Conservation (phyloP, 2,888 invertebrate genomes). For the Unio delphinus region DNA sequence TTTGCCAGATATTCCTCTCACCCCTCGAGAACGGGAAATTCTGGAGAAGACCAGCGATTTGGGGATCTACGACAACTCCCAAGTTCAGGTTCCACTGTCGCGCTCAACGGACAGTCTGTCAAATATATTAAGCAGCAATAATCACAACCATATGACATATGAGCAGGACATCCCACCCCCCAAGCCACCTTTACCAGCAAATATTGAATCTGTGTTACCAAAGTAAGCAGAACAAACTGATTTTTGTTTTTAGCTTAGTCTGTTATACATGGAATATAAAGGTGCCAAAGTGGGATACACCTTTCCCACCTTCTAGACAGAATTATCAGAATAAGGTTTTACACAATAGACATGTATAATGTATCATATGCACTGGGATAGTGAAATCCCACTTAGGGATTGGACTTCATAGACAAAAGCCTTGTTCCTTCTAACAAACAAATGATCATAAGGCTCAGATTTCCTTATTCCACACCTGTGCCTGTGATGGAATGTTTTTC, state of each 20-base stretch:
- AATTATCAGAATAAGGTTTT: too few relatives aligned
- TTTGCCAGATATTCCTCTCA: conserved; percentile 70
- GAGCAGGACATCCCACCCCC: conserved; percentile 79
- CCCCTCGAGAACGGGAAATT: conserved; percentile 69
- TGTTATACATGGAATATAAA: conserved; percentile 1
- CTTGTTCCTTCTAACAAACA: too few relatives aligned
- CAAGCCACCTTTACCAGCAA: conserved; percentile 88
- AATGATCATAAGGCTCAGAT: too few relatives aligned
- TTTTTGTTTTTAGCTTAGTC: neutral
- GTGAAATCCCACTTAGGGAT: too few relatives aligned
- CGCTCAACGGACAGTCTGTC: conserved; percentile 63
- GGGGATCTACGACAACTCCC: conserved; percentile 55
- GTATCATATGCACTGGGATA: too few relatives aligned
- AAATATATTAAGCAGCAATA: conserved; percentile 24
- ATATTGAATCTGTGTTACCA: conserved; percentile 42
- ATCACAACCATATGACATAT: conserved; percentile 31
- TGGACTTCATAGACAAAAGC: too few relatives aligned
- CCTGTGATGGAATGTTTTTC: too few relatives aligned
- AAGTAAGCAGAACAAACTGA: conserved; percentile 27
- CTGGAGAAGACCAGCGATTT: conserved; percentile 66
- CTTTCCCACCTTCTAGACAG: too few relatives aligned
- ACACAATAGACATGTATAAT: too few relatives aligned
- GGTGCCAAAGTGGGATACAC: neutral
- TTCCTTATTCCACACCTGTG: too few relatives aligned
- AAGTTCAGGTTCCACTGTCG: conserved; percentile 37